Evolutionary conservation across 2,113 vertebrate species (phyloP).

Genomic region (Emydocephalus ijimae): DNA sequence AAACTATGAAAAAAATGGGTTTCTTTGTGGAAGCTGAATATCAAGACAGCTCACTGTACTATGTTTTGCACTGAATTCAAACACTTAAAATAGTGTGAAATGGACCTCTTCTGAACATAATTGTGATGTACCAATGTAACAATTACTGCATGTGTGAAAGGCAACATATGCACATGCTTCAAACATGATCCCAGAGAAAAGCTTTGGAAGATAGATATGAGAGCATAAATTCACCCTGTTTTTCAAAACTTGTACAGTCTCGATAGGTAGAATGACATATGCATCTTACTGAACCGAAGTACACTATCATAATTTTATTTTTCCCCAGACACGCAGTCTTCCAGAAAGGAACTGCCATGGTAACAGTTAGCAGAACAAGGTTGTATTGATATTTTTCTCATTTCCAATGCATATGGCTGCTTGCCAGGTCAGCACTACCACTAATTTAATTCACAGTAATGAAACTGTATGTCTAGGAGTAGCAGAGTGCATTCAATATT

Average conservation of each 20-base stretch:
- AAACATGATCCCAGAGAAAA: neutral
- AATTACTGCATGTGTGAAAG: neutral
- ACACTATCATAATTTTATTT: neutral
- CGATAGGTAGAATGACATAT: neutral
- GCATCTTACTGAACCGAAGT: neutral
- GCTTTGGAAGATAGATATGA: neutral
- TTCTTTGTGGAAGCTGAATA: neutral
- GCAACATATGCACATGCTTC: neutral
- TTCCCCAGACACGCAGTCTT: neutral
- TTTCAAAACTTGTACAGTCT: neutral
- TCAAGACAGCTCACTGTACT: neutral
- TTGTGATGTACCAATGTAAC: neutral
- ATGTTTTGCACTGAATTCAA: neutral
- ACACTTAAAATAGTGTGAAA: neutral
- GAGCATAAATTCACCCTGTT: neutral
- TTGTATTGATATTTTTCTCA: neutral
- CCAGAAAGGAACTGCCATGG: neutral
- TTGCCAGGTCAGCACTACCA: neutral
- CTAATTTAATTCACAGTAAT: neutral
- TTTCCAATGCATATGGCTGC: neutral
- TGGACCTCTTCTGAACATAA: neutral
- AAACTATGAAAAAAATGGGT: neutral
- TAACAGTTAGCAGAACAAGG: neutral
- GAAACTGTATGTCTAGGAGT: slow-evolving; percentile 16
- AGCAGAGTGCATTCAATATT: neutral